Base-by-base conservation (phyloP, 2,113 vertebrate species). In the Drymodes brunneopygia region DNA sequence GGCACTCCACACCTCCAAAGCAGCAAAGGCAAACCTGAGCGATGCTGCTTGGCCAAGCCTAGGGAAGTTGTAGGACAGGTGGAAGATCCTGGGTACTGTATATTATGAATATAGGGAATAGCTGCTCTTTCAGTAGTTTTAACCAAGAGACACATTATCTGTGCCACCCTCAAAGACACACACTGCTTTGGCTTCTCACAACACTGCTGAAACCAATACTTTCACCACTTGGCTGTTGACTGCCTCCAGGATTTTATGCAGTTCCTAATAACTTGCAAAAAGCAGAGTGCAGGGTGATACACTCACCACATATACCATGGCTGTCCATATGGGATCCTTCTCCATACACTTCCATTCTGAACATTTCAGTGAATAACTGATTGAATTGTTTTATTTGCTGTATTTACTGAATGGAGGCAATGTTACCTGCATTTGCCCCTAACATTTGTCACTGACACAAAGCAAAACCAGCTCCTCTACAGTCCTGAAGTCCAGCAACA, bases 1-100 rank as follows among this genome's bases (percentile, higher is more conserved):
- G 85, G 13, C 2, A 1, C 31, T 27, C 10, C 29, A 2, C n/a
- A 11, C 24, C 31, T 67, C 53, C 61, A n/a, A 14, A 88, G 45
- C 44, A 69, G 72, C 31, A 66, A 28, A 70, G 24, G 44, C 60
- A 71, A 81, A 57, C 9, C 54, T 19, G 8, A 50, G 19, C 1
- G 0, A 4, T 21, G 58, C 31, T 90, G 86, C 70, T 50, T 11
- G 48, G 25, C 33, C 50, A 44, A 81, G 40, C 33, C 53, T 20
- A 29, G 4, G 53, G 1, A 40, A 31, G 28, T 0, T 42, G 24
- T 14, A 33, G 45, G 45, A 7, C 20, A 24, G 2, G 1, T 40
- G 40, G 45, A 16, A 74, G 36, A 35, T 77, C 54, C 1, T 60
- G 11, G 27, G 24, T 31, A 6, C 54, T 14, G 0, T 7, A 12